phyloP scores from a whole-genome alignment of 2,797 vertebrate species.

The Macropodus opercularis region DNA sequence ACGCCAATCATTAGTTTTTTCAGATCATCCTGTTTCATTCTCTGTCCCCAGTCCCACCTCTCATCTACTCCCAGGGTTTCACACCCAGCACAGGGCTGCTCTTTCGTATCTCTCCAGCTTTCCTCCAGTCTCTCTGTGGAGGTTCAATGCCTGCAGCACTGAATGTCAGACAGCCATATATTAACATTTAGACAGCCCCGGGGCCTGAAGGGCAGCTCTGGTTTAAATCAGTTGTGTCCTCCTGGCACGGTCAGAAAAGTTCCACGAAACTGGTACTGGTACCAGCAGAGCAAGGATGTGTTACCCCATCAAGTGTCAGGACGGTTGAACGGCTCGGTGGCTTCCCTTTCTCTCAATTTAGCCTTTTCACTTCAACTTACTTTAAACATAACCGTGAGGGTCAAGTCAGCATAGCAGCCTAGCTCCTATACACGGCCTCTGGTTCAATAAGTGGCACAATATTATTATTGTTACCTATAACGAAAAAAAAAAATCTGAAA shows the following conservation, averaged over 20 bases:
- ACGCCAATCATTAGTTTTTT: conserved; percentile 28
- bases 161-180: conserved; percentile 73
- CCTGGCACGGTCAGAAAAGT: conserved; percentile 30
- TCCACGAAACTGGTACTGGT: conserved; percentile 26
- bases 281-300: conserved; percentile 21
- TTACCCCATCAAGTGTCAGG: conserved; percentile 14
- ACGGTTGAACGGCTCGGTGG: conserved; percentile 18
- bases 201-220: conserved; percentile 31
- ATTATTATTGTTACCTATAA: neutral
- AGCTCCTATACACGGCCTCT: neutral
- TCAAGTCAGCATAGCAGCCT: conserved; percentile 1
- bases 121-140: conserved; percentile 31
- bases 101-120: conserved; percentile 25
- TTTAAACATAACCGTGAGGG: conserved; percentile 11
- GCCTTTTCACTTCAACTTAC: conserved; percentile 13
- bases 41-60: neutral
- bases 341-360: conserved; percentile 1
- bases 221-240: conserved; percentile 55
- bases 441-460: neutral
- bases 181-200: conserved; percentile 73
- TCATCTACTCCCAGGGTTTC: conserved; percentile 5
- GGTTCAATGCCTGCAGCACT: conserved; percentile 49
- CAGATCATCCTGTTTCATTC: conserved; percentile 5
- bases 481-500: too few species aligned
- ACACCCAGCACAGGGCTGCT: conserved; percentile 17